These are phyloP conservation scores for Syrmaticus mikado DNA, from an alignment of 2,113 vertebrate species.

Conservation along the genomic window DNA sequence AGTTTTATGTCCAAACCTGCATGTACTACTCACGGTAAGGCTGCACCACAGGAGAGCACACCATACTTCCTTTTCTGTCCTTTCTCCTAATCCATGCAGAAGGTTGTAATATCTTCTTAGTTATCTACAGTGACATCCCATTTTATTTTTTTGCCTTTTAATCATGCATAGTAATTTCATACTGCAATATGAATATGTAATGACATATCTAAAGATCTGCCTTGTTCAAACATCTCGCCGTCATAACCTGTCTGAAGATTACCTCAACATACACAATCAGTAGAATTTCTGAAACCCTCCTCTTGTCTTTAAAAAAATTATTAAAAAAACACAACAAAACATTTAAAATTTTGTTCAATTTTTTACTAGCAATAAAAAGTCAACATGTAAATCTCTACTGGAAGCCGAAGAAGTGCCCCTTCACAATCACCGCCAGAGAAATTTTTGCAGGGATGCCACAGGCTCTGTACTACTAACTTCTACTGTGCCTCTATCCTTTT, in stretches of 20 bases:
- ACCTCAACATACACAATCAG: neutral
- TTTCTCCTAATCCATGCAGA: neutral
- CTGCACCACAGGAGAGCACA: neutral
- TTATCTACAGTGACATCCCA: neutral
- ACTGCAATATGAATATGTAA: neutral
- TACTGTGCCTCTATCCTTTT: neutral
- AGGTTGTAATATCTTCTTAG: neutral
- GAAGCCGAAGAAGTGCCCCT: neutral
- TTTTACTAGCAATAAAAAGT: neutral
- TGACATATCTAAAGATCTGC: neutral
- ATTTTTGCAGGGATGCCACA: neutral
- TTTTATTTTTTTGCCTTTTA: neutral
- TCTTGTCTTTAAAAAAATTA: neutral
- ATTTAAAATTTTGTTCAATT: neutral
- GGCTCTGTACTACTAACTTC: neutral
- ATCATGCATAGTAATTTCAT: neutral
- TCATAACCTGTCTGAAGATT: neutral
- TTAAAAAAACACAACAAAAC: neutral
- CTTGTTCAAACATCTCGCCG: neutral
- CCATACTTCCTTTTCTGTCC: neutral
- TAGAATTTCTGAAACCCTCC: neutral
- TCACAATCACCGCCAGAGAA: neutral
- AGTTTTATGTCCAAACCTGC: neutral
- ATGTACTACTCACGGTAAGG: neutral
- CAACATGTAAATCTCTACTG: neutral